These are phyloP conservation scores for Aromia moschata DNA, from an alignment of 2,888 invertebrate species.

Conservation along the genomic window DNA sequence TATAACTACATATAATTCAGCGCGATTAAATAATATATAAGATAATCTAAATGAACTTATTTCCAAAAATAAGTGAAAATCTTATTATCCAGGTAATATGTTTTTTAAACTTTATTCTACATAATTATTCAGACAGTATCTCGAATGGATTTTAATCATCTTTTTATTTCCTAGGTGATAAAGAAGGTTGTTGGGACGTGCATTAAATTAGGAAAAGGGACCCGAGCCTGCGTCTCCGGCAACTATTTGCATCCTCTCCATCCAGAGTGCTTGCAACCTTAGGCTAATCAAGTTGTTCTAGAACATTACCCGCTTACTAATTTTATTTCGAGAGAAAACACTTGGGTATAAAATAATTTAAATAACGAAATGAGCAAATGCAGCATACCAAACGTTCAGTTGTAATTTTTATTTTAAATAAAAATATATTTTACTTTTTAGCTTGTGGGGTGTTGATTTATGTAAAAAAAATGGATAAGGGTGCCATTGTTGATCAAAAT, in stretches of 20 bases:
- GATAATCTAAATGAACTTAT: too few relatives aligned
- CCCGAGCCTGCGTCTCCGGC: conserved; percentile 61
- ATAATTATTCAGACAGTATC: too few relatives aligned
- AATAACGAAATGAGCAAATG: not conserved
- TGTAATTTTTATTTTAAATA: conserved; percentile 8
- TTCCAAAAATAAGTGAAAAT: too few relatives aligned
- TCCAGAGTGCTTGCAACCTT: conserved; percentile 59
- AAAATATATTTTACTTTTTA: not conserved
- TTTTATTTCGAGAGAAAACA: conserved; percentile 12
- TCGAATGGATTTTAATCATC: too few relatives aligned
- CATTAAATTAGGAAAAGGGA: conserved; percentile 57
- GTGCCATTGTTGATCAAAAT: too few relatives aligned
- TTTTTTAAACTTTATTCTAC: too few relatives aligned
- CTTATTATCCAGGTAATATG: too few relatives aligned
- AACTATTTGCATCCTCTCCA: conserved; percentile 62
- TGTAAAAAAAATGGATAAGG: not conserved
- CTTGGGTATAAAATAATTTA: conserved; percentile 13
- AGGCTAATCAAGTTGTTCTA: conserved; percentile 1
- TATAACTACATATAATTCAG: too few relatives aligned
- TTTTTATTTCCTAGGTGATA: conserved; percentile 51
- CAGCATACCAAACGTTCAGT: not conserved
- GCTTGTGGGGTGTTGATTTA: not conserved
- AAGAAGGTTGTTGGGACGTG: conserved; percentile 61
- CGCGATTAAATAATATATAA: too few relatives aligned
- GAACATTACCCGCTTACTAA: conserved; percentile 1